These are phyloP conservation scores for Hypanus sabinus DNA, from an alignment of 2,113 vertebrate genomes.

Conservation along the genomic window DNA sequence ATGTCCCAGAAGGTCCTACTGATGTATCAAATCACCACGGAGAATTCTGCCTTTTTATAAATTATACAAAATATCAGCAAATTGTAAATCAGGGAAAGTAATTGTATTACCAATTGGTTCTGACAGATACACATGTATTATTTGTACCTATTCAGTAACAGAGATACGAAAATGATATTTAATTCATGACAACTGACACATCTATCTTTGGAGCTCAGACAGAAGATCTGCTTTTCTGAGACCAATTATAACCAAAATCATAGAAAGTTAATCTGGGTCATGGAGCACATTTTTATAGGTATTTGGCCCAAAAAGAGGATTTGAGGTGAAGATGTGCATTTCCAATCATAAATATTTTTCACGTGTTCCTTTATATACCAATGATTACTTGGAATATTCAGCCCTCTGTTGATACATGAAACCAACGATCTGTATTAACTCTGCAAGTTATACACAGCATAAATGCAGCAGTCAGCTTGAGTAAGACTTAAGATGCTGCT, in stretches of 20 bases:
- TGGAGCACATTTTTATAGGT: too few relatives aligned
- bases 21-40: background rate
- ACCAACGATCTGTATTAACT: too few relatives aligned
- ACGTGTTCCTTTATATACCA: background rate
- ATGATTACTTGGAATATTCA: background rate
- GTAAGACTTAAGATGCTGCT: background rate
- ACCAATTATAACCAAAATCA: background rate
- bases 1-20: background rate
- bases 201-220: background rate
- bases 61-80: background rate
- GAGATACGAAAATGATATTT: background rate
- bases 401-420: background rate
- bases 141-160: background rate
- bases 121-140: background rate
- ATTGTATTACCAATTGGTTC: background rate
- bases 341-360: too few relatives aligned
- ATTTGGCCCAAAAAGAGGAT: too few relatives aligned
- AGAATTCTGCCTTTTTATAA: background rate
- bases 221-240: background rate
- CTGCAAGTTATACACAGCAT: background rate
- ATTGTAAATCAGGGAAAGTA: background rate
- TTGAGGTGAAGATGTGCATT: too few relatives aligned
- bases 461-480: background rate
- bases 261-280: too few relatives aligned
- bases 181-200: background rate